Evolutionary conservation across 2,797 vertebrate genomes (phyloP).

Genomic region (Malurus splendens): DNA sequence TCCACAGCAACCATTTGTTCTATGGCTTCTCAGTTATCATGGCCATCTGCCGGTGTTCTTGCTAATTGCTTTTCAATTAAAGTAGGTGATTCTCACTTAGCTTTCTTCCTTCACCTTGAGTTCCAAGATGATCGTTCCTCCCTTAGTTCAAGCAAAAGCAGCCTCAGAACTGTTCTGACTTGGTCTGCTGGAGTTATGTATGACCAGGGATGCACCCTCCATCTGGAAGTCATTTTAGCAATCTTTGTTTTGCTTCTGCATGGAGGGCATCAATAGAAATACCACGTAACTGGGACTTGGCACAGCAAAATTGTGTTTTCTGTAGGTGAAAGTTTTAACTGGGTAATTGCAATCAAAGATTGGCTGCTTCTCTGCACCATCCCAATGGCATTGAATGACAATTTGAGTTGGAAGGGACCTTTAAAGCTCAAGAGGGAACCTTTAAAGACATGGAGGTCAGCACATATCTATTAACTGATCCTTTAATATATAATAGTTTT

Average conservation of each 20-base stretch:
- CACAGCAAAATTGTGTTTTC: not conserved
- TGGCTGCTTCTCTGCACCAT: not conserved
- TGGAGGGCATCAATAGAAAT: not conserved
- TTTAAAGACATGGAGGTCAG: not conserved
- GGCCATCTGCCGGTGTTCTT: not conserved
- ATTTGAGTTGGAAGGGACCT: not conserved
- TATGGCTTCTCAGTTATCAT: not conserved
- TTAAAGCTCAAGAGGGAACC: not conserved
- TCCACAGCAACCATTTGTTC: not conserved
- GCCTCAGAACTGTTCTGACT: not conserved
- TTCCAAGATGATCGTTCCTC: not conserved
- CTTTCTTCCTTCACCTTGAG: not conserved
- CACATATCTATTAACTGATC: not conserved
- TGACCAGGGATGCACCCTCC: not conserved
- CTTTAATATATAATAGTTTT: not conserved
- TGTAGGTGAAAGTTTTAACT: not conserved
- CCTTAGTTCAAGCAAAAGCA: not conserved
- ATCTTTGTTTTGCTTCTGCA: not conserved
- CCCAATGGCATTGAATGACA: not conserved
- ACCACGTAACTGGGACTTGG: not conserved
- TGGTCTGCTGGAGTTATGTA: not conserved
- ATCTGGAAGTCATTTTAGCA: not conserved
- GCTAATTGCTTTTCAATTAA: not conserved
- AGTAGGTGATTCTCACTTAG: not conserved
- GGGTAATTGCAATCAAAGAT: not conserved